Evolutionary conservation across 1,140 invertebrate species (phyloP), one percentile per base, ranked within the genome.

Genomic region (Diuraphis noxia): DNA sequence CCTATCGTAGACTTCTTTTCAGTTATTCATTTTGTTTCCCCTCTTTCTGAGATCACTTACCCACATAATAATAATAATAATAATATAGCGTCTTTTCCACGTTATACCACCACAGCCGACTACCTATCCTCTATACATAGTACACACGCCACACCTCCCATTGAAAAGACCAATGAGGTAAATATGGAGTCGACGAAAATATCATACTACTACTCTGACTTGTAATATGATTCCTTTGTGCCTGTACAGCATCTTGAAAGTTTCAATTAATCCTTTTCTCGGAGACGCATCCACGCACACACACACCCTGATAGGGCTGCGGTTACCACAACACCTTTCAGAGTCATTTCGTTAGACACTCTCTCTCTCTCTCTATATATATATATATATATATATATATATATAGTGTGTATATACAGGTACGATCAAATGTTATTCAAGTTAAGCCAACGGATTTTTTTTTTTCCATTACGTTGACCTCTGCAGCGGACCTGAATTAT

Each of bases 201-300:
- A 34, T 52, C 46, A 41, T 86, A 49, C 43, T 56, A 19, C 13
- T 52, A 19, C 17, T 30, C n/a, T 13, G 30, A 72, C 23, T 82
- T 30, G 86, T 63, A 87, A 85, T 63, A 56, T 38, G 56, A 63
- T 30, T 90, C 30, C 72, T 89, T 89, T 84, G 36, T 82, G 81
- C 46, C n/a, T n/a, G 21, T n/a, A 40, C 40, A 52, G 56, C 56
- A 88, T 88, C 82, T 86, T 88, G 86, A 92, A 84, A 92, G 92
- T 86, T 88, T 81, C 84, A 92, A 91, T 88, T 93, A 93, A 38
- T 92, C 92, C 86, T 86, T 90, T 52, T 89, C 91, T 30, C 72
- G 88, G 92, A 88, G 92, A 82, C 13, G 89, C 92, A 9, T 23
- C 34, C 72, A 9, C 19, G 91, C n/a, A 13, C 46, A 52, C 43